These are phyloP conservation scores for Bunonema sp. DNA, from an alignment of 2,888 invertebrate species.

Conservation along the genomic window DNA sequence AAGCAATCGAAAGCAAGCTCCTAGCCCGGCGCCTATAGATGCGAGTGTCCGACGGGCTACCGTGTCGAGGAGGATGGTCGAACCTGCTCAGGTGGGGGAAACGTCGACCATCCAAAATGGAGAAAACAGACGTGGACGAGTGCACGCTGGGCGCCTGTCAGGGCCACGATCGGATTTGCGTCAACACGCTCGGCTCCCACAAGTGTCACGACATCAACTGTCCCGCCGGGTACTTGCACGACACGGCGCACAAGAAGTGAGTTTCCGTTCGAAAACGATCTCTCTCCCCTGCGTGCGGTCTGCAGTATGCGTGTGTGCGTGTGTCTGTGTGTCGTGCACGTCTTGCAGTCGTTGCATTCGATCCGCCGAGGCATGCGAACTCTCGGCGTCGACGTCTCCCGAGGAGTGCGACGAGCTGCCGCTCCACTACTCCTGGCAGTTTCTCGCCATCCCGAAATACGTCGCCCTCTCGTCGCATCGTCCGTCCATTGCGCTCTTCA, in stretches of 20 bases:
- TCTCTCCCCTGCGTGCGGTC: too few species aligned
- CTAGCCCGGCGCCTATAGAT: constrained; percentile 38
- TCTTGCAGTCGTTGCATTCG: constrained; percentile 65
- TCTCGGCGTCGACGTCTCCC: too few species aligned
- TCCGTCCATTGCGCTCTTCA: constrained; percentile 68
- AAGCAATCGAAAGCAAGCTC: too few species aligned
- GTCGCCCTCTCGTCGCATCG: constrained; percentile 52
- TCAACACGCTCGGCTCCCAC: constrained; percentile 74
- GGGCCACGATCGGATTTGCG: constrained; percentile 60
- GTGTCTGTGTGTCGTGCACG: too few species aligned
- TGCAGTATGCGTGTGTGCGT: too few species aligned
- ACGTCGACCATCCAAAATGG: too few species aligned
- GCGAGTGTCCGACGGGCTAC: constrained; percentile 41
- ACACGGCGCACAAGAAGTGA: constrained; percentile 66
- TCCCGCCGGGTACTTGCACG: constrained; percentile 67
- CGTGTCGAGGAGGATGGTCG: constrained; percentile 33
- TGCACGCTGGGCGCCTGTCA: constrained; percentile 52
- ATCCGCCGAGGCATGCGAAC: constrained; percentile 59
- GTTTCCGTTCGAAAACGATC: constrained; percentile 39
- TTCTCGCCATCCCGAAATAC: constrained; percentile 74
- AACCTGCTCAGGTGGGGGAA: constrained; percentile 57
- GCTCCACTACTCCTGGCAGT: constrained; percentile 75
- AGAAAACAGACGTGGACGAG: constrained; percentile 58
- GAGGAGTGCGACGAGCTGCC: constrained; percentile 65
- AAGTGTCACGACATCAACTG: constrained; percentile 73